These are phyloP conservation scores for Neodon shergylaensis DNA, from an alignment of 2,113 vertebrate genomes.

Conservation along the genomic window DNA sequence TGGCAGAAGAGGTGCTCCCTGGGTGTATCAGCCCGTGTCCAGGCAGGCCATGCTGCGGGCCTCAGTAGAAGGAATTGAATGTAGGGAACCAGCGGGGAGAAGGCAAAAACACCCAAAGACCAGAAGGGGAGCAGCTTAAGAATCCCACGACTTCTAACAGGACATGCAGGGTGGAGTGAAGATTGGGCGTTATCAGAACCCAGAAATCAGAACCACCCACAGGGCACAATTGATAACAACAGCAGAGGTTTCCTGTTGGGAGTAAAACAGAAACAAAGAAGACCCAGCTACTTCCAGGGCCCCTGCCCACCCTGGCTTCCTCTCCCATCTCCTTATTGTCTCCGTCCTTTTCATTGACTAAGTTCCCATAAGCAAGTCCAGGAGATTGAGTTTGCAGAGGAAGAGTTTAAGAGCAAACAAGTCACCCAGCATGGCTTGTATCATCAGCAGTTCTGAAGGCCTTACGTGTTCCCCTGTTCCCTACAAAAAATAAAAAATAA, in stretches of 20 bases:
- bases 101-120: not conserved
- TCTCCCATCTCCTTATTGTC: not conserved
- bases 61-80: not conserved
- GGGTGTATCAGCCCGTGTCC: not conserved
- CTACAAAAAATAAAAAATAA: not conserved
- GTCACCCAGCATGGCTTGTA: not conserved
- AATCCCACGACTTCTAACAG: not conserved
- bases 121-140: not conserved
- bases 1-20: not conserved
- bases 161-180: not conserved
- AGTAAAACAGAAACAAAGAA: not conserved
- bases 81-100: not conserved
- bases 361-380: not conserved
- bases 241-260: slow-evolving; percentile 13
- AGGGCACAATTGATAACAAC: not conserved
- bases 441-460: not conserved
- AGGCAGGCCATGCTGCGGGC: not conserved
- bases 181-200: not conserved
- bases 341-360: not conserved
- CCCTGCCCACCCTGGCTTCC: not conserved
- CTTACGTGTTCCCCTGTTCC: not conserved
- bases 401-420: slow-evolving; percentile 28
- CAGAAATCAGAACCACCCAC: not conserved
- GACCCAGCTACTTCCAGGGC: not conserved
- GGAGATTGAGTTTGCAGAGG: slow-evolving; percentile 5